A percentile compares a stretch with the other conserved stretches of the same genome.
These are phyloP conservation scores for Gastracanthus pulcherrimus DNA, from an alignment of 2,888 invertebrate genomes.

Conservation along the genomic window DNA sequence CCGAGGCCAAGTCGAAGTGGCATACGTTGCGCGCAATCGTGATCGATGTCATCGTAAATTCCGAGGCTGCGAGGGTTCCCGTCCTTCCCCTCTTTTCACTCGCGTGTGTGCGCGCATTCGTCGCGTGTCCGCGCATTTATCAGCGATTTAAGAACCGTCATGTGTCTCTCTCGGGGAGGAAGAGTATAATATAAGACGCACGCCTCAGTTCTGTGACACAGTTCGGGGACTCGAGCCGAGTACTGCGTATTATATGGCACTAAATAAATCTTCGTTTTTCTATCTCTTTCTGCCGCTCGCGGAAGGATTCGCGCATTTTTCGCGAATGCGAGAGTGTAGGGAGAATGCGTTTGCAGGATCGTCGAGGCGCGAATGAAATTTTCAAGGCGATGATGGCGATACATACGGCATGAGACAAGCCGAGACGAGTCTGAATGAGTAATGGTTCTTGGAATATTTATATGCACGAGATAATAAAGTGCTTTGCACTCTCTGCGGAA, in stretches of 20 bases:
- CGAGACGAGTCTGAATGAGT: conserved; percentile 28
- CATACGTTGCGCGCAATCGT: neutral
- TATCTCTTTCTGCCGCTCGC: neutral
- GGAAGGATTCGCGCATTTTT: neutral
- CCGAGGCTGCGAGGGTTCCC: neutral
- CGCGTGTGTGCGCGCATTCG: neutral
- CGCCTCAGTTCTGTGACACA: neutral
- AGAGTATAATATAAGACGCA: too few species aligned
- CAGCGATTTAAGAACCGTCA: conserved; percentile 16
- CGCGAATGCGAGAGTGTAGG: neutral
- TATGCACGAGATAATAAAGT: conserved; percentile 22
- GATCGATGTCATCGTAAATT: conserved; percentile 45
- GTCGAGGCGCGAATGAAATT: conserved; percentile 29
- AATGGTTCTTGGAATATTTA: conserved; percentile 43
- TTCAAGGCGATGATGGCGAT: conserved; percentile 10
- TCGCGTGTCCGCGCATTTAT: conserved; percentile 2
- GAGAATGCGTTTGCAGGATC: neutral
- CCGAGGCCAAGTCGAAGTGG: neutral
- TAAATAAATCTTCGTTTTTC: conserved; percentile 27
- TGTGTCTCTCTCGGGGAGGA: too few species aligned
- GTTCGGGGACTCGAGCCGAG: neutral
- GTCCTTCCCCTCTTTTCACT: neutral
- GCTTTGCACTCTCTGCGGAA: neutral
- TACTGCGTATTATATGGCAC: neutral
- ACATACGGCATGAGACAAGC: neutral